Conservation (phyloP, 1,140 invertebrate species). For the Mercenaria mercenaria region DNA sequence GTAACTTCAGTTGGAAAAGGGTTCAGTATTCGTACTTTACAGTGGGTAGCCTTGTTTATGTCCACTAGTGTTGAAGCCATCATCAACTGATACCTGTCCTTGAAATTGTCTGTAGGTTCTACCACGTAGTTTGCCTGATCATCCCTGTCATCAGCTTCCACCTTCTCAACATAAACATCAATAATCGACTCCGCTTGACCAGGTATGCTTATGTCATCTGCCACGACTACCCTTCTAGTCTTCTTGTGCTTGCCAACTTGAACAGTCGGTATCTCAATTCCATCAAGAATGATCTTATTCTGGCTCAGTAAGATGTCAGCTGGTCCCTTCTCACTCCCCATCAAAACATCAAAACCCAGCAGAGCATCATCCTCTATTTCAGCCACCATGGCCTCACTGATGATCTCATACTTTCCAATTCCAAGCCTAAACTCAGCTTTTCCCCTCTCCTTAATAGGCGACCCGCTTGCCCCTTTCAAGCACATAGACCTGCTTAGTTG, state of each 20-base stretch:
- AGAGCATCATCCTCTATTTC: neutral
- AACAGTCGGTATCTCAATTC: neutral
- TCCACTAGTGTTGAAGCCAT: too few relatives aligned
- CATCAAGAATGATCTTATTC: neutral
- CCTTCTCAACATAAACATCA: too few relatives aligned
- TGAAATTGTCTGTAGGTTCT: too few relatives aligned
- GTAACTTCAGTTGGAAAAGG: too few relatives aligned
- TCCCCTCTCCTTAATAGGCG: neutral
- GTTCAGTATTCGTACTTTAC: too few relatives aligned
- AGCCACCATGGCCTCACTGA: neutral
- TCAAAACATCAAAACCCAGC: neutral
- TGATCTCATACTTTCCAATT: neutral
- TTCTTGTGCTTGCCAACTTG: neutral
- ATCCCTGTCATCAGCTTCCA: too few relatives aligned
- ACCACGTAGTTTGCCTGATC: too few relatives aligned
- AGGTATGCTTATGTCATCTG: too few relatives aligned
- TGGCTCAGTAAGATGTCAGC: neutral
- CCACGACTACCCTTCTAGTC: too few relatives aligned
- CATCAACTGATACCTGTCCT: too few relatives aligned
- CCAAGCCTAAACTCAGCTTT: neutral
- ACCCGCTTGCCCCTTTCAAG: slow-evolving; percentile 3
- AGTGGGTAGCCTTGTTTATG: too few relatives aligned
- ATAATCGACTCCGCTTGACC: too few relatives aligned
- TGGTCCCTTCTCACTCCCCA: neutral
- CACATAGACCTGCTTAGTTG: neutral